Conservation (phyloP, 1,140 invertebrate species). For the Aphis craccivora region DNA sequence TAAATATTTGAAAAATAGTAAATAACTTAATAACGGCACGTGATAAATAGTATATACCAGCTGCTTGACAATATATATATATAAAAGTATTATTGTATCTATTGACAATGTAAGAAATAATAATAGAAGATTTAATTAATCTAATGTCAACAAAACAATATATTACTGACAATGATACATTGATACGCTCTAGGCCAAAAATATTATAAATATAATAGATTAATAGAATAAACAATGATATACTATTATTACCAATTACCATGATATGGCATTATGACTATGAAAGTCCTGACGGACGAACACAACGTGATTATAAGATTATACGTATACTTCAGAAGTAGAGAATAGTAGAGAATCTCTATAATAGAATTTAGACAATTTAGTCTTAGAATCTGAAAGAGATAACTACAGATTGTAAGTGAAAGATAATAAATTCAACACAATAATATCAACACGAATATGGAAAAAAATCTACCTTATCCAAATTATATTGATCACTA, state of each 20-base stretch:
- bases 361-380: too few species aligned
- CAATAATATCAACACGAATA: too few species aligned
- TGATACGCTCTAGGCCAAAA: background rate
- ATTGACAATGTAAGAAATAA: background rate
- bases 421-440: too few species aligned
- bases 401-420: too few species aligned
- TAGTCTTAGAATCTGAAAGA: too few species aligned
- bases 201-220: background rate
- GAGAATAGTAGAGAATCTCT: too few species aligned
- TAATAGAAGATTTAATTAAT: slow-evolving; percentile 1
- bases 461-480: too few species aligned
- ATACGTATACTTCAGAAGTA: too few species aligned
- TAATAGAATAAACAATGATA: background rate
- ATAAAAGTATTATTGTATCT: background rate
- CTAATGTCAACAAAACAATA: background rate
- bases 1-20: background rate
- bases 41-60: background rate
- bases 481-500: too few species aligned
- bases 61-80: background rate
- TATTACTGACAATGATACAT: slow-evolving; percentile 7
- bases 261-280: background rate
- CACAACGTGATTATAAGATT: background rate
- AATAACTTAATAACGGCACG: too few species aligned
- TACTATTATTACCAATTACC: background rate
- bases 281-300: background rate